These are phyloP conservation scores for Kryptolebias marmoratus DNA, from an alignment of 2,113 vertebrate species.

Conservation along the genomic window DNA sequence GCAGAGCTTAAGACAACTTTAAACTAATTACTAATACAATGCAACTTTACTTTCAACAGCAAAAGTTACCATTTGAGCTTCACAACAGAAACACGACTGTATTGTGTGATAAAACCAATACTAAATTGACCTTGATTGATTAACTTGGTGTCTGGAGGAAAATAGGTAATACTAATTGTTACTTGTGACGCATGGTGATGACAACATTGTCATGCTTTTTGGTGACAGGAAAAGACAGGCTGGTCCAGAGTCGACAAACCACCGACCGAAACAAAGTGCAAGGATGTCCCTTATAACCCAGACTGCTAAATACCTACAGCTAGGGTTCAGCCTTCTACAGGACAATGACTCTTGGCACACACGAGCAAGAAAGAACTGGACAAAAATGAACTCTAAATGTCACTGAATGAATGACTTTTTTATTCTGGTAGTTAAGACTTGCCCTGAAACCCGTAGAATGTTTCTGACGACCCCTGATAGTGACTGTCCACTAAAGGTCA, in stretches of 20 bases:
- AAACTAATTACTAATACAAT: too few relatives aligned
- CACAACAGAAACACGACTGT: not conserved
- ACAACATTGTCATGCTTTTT: not conserved
- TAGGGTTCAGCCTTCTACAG: too few relatives aligned
- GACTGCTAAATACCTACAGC: not conserved
- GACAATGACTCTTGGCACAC: not conserved
- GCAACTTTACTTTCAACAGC: too few relatives aligned
- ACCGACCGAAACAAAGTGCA: not conserved
- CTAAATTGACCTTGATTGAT: not conserved
- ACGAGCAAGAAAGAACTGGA: not conserved
- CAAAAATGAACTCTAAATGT: not conserved
- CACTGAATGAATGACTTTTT: not conserved
- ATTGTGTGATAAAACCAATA: not conserved
- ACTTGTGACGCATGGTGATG: not conserved
- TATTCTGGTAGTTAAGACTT: not conserved
- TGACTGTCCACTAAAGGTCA: not conserved
- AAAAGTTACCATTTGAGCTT: not conserved
- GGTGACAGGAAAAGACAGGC: not conserved
- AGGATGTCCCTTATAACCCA: not conserved
- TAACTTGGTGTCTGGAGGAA: not conserved
- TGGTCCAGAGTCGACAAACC: not conserved
- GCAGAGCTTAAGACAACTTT: too few relatives aligned
- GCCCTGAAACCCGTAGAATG: not conserved
- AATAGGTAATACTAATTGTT: not conserved
- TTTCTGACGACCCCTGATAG: not conserved